These are phyloP conservation scores for Calameuta pallipes DNA, from an alignment of 2,888 invertebrate genomes.

Conservation along the genomic window DNA sequence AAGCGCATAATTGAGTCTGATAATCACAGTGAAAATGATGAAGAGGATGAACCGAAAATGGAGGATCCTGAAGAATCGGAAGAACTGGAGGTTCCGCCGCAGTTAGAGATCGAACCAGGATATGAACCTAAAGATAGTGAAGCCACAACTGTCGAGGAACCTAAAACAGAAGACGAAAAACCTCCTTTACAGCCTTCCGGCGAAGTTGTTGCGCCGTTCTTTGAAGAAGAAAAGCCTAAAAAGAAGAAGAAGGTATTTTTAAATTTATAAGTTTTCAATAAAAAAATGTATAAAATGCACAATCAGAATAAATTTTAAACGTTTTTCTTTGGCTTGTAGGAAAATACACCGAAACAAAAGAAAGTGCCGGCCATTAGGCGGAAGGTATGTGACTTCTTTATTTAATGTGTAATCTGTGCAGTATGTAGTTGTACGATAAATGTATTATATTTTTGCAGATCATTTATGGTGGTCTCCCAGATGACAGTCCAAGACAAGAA, in stretches of 20 bases:
- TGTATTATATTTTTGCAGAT: constrained; percentile 42
- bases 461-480: constrained; percentile 64
- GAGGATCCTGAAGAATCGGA: constrained; percentile 55
- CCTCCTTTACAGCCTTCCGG: not conserved
- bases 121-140: not conserved
- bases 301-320: not conserved
- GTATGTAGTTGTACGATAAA: constrained; percentile 1
- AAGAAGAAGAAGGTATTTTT: constrained; percentile 31
- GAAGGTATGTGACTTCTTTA: constrained; percentile 31
- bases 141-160: not conserved
- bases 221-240: constrained; percentile 31
- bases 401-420: constrained; percentile 12
- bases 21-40: constrained; percentile 64
- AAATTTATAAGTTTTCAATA: not conserved
- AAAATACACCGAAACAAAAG: constrained; percentile 34
- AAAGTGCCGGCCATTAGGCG: constrained; percentile 35
- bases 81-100: not conserved
- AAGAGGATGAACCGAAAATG: constrained; percentile 62
- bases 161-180: constrained; percentile 2
- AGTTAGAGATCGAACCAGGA: not conserved
- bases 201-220: constrained; percentile 12
- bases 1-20: constrained; percentile 63
- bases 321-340: constrained; percentile 22
- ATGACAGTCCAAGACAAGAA: constrained; percentile 61
- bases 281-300: not conserved